Percentiles rank a stretch among this genome's conserved stretches.
Conservation (phyloP, 1,140 invertebrate species). For the Drosophila setifemur region DNA sequence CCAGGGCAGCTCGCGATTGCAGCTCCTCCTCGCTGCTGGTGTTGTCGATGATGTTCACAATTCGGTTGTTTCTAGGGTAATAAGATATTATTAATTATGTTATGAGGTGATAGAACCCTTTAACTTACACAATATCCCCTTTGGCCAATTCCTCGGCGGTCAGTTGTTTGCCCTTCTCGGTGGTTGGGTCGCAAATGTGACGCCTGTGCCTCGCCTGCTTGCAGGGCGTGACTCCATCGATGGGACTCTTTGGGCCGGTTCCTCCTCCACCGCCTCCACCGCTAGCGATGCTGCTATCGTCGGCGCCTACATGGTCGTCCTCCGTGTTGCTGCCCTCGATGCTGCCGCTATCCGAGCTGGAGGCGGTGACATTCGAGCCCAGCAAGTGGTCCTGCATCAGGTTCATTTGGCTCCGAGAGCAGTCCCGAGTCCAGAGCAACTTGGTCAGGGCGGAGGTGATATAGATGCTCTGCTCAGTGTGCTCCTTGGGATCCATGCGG, state of each 20-base stretch:
- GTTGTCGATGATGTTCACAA: slow-evolving; percentile 80
- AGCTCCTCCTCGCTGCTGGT: slow-evolving; percentile 79
- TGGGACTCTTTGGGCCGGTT: slow-evolving; percentile 67
- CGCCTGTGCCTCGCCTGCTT: slow-evolving; percentile 82
- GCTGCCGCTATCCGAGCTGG: slow-evolving; percentile 88
- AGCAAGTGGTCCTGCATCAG: slow-evolving; percentile 83
- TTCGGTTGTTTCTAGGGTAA: slow-evolving; percentile 65
- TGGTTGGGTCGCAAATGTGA: slow-evolving; percentile 72
- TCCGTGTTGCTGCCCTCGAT: slow-evolving; percentile 91
- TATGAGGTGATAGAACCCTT: not conserved
- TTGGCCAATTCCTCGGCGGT: slow-evolving; percentile 67
- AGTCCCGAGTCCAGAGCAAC: slow-evolving; percentile 92
- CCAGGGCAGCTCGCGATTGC: slow-evolving; percentile 56
- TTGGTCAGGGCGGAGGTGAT: slow-evolving; percentile 94
- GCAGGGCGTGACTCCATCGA: slow-evolving; percentile 83
- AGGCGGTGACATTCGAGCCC: slow-evolving; percentile 84
- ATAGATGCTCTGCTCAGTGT: slow-evolving; percentile 96
- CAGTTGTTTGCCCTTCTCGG: slow-evolving; percentile 61
- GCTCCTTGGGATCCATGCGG: slow-evolving; percentile 93
- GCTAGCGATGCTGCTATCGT: slow-evolving; percentile 79
- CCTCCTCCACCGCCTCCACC: slow-evolving; percentile 42
- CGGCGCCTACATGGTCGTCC: slow-evolving; percentile 85
- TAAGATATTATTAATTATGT: not conserved
- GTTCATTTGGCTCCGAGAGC: slow-evolving; percentile 83
- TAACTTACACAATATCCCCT: slow-evolving; percentile 66